phyloP scores from a whole-genome alignment of 2,113 vertebrate species.

The Falcunculus frontatus region DNA sequence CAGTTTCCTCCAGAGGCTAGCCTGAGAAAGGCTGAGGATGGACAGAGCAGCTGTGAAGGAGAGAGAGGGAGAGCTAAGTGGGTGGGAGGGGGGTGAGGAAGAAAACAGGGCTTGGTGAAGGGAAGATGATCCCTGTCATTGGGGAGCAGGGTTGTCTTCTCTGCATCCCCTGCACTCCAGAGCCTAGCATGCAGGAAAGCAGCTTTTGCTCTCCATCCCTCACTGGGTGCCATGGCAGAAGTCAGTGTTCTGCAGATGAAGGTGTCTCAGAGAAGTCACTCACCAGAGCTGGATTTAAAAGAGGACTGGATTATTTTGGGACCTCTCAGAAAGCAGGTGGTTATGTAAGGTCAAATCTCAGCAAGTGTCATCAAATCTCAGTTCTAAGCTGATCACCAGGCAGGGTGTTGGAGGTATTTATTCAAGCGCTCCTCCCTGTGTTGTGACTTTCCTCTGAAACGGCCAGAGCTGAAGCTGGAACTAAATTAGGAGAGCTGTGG shows the following conservation, averaged over 20 bases:
- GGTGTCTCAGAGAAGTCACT: background rate
- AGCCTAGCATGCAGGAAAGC: background rate
- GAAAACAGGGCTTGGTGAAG: background rate
- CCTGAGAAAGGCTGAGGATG: background rate
- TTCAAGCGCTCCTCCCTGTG: background rate
- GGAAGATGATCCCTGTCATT: background rate
- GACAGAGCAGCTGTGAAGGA: background rate
- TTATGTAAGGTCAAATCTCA: constrained; percentile 39
- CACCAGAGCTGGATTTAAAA: background rate
- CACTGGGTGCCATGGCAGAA: background rate
- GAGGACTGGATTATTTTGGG: background rate
- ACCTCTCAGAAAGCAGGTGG: constrained; percentile 21
- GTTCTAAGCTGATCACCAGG: constrained; percentile 28
- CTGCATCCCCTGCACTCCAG: background rate
- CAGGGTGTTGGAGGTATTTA: constrained; percentile 37
- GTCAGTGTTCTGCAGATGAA: background rate
- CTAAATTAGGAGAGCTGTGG: background rate
- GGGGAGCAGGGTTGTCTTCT: background rate
- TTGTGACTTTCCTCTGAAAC: background rate
- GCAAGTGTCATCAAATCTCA: constrained; percentile 46
- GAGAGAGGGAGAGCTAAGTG: background rate
- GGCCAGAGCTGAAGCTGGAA: background rate
- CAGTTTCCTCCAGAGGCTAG: background rate
- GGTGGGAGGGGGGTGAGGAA: background rate
- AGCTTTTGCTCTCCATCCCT: background rate